A percentile compares a stretch with the other conserved stretches of the same genome.
phyloP scores from a whole-genome alignment of 2,888 invertebrate genomes.

The Sphinx pinastri region DNA sequence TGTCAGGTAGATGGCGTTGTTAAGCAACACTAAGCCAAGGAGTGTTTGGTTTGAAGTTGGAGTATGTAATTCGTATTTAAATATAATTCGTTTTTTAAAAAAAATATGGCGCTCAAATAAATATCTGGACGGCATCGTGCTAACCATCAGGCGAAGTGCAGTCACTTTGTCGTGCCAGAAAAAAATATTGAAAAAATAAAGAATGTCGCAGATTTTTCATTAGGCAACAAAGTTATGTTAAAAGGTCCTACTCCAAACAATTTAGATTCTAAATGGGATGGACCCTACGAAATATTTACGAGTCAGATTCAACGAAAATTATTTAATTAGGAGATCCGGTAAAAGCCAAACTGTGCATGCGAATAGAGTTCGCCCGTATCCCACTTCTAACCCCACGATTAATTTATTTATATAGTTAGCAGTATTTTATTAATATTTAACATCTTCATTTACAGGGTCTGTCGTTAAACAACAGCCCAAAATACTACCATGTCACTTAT shows the following conservation, averaged over 20 bases:
- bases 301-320: slow-evolving; percentile 45
- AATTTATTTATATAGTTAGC: slow-evolving; percentile 19
- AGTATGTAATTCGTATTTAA: no score
- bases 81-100: no score
- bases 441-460: background rate
- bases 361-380: slow-evolving; percentile 37
- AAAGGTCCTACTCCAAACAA: slow-evolving; percentile 45
- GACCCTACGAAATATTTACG: slow-evolving; percentile 41
- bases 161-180: no score
- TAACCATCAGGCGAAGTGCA: no score
- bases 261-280: slow-evolving; percentile 49
- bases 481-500: slow-evolving; percentile 12
- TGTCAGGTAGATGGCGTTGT: no score
- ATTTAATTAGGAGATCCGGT: slow-evolving; percentile 36
- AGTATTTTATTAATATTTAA: background rate
- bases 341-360: slow-evolving; percentile 40
- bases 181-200: no score
- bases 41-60: no score
- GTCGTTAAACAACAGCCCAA: background rate
- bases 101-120: no score
- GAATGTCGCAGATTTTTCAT: slow-evolving; percentile 29
- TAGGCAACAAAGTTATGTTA: slow-evolving; percentile 42
- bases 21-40: no score
- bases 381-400: slow-evolving; percentile 16
- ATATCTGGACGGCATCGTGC: no score